phyloP scores from a whole-genome alignment of 2,888 invertebrate species.

The Drosophila diplacantha region DNA sequence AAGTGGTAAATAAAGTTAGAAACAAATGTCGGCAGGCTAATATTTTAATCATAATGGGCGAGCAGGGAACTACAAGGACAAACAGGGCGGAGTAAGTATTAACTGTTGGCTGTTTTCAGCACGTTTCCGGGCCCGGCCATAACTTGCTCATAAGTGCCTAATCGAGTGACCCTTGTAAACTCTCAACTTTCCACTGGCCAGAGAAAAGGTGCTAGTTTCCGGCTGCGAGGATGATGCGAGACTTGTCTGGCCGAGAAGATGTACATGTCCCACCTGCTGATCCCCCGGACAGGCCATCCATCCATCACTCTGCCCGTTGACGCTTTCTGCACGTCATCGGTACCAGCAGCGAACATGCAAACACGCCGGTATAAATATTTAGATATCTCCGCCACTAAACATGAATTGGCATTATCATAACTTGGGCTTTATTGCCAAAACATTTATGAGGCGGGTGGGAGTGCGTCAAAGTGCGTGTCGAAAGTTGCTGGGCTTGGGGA shows the following conservation, averaged over 20 bases:
- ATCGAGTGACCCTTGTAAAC: not conserved
- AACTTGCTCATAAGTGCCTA: not conserved
- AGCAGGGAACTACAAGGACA: not conserved
- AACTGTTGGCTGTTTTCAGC: not conserved
- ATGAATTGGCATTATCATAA: conserved; percentile 69
- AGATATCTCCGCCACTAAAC: conserved; percentile 54
- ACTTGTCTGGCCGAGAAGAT: not conserved
- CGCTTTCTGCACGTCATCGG: conserved; percentile 55
- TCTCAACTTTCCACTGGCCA: not conserved
- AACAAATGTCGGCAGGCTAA: conserved; percentile 7
- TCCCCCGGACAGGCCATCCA: conserved; percentile 19
- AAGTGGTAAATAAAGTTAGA: conserved; percentile 10
- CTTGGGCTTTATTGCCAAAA: conserved; percentile 67
- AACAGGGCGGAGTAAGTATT: not conserved
- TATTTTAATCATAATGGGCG: conserved; percentile 9
- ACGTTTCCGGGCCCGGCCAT: not conserved
- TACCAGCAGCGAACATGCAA: conserved; percentile 21
- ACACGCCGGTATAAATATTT: conserved; percentile 37
- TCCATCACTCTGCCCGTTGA: conserved; percentile 25
- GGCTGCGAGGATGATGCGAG: not conserved
- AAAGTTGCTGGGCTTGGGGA: conserved; percentile 39
- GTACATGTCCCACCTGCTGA: conserved; percentile 27
- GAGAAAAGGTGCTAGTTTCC: too few species aligned
- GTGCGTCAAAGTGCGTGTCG: conserved; percentile 59
- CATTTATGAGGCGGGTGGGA: conserved; percentile 55